phyloP scores from a whole-genome alignment of 1,140 invertebrate genomes.

The Drosophila pectinifera region DNA sequence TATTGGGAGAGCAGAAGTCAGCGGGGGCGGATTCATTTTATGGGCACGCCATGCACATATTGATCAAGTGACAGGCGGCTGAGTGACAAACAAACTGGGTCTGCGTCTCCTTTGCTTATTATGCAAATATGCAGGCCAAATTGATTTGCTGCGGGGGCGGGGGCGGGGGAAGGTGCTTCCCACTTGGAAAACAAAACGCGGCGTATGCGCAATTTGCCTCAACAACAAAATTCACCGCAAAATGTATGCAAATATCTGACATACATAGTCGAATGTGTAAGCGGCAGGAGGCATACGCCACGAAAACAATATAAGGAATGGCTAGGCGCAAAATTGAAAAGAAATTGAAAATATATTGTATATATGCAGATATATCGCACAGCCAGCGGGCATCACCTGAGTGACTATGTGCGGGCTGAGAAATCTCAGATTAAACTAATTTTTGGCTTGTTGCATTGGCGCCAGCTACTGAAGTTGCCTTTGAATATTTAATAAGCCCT shows the following conservation, averaged over 20 bases:
- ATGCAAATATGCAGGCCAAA: conserved; percentile 79
- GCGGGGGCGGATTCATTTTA: conserved; percentile 55
- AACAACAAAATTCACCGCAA: conserved; percentile 51
- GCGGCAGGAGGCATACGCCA: conserved; percentile 61
- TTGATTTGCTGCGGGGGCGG: conserved; percentile 57
- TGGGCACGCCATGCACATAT: conserved; percentile 81
- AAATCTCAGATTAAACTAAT: conserved; percentile 81
- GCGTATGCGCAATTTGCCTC: conserved; percentile 75
- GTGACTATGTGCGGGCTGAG: conserved; percentile 28
- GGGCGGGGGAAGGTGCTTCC: conserved; percentile 13
- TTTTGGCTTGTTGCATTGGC: conserved; percentile 67
- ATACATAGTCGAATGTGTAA: conserved; percentile 11
- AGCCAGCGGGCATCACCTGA: conserved; percentile 64
- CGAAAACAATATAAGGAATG: conserved; percentile 71
- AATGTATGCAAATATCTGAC: conserved; percentile 79
- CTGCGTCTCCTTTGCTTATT: conserved; percentile 64
- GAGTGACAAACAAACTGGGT: conserved; percentile 79
- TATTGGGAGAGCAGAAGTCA: conserved; percentile 6
- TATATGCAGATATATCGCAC: conserved; percentile 65
- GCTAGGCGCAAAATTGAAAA: conserved; percentile 78
- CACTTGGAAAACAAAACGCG: conserved; percentile 74
- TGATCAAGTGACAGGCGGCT: conserved; percentile 80
- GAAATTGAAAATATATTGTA: conserved; percentile 53
- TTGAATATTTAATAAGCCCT: conserved; percentile 76
- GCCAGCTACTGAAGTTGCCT: conserved; percentile 54